phyloP scores from a whole-genome alignment of 2,113 vertebrate species.

The Lampris megalopsis region DNA sequence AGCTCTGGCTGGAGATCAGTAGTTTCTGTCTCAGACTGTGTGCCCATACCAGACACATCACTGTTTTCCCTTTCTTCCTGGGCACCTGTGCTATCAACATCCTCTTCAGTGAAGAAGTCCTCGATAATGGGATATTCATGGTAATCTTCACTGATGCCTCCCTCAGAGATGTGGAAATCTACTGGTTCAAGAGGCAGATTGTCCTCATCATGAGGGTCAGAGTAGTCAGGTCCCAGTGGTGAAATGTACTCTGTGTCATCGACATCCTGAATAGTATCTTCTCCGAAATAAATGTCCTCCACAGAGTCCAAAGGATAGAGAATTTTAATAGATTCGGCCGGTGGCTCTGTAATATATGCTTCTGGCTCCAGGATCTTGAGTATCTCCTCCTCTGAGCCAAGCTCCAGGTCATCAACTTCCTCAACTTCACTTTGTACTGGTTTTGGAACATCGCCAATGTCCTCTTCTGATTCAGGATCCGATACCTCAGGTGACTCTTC shows the following conservation, averaged over 20 bases:
- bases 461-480: not conserved
- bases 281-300: conserved; percentile 21
- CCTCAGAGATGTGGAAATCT: conserved; percentile 3
- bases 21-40: not conserved
- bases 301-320: conserved; percentile 8
- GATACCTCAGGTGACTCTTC: not conserved
- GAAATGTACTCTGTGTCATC: conserved; percentile 24
- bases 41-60: not conserved
- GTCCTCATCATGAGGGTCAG: conserved; percentile 19
- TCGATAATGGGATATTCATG: conserved; percentile 18
- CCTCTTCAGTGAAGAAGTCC: conserved; percentile 4
- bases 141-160: conserved; percentile 11
- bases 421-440: not conserved
- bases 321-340: conserved; percentile 58
- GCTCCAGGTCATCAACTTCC: not conserved
- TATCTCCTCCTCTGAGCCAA: not conserved
- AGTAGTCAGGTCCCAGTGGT: not conserved
- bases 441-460: not conserved
- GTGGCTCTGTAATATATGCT: conserved; percentile 30
- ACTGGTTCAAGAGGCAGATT: conserved; percentile 41
- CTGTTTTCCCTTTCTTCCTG: conserved; percentile 5
- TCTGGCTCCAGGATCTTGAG: not conserved
- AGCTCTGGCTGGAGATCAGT: conserved; percentile 7
- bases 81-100: not conserved
- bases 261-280: conserved; percentile 6